These are phyloP conservation scores for Pemphredon lugubris DNA, from an alignment of 2,888 invertebrate genomes.

Conservation along the genomic window DNA sequence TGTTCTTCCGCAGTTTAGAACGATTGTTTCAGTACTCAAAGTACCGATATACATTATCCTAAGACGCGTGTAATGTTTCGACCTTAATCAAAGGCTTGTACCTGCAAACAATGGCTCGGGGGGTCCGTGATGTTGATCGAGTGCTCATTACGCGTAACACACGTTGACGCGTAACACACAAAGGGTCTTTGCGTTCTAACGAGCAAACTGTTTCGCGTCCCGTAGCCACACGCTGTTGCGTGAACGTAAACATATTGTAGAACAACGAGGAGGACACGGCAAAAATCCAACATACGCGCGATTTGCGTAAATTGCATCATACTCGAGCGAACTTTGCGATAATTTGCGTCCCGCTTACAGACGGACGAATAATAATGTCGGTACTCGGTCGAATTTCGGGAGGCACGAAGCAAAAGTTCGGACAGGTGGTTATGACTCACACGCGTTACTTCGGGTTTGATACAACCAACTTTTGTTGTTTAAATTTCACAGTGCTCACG, in stretches of 20 bases:
- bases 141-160: conserved; percentile 36
- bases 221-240: conserved; percentile 3
- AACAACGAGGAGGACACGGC: neutral
- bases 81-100: conserved; percentile 20
- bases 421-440: no score
- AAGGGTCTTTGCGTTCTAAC: conserved; percentile 4
- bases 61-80: conserved; percentile 25
- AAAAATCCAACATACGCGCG: no score
- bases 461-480: neutral
- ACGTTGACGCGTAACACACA: conserved; percentile 6
- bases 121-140: conserved; percentile 30
- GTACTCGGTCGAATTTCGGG: no score
- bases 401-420: no score
- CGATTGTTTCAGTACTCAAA: no score
- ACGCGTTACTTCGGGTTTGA: no score
- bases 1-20: no score
- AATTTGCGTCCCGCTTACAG: no score
- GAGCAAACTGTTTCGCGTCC: conserved; percentile 4
- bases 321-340: no score
- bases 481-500: neutral
- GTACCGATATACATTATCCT: no score
- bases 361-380: no score
- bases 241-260: conserved; percentile 13
- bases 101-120: conserved; percentile 33
- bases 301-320: no score